Conservation (phyloP, 2,888 invertebrate genomes). For the Acanthosepion esculentum region DNA sequence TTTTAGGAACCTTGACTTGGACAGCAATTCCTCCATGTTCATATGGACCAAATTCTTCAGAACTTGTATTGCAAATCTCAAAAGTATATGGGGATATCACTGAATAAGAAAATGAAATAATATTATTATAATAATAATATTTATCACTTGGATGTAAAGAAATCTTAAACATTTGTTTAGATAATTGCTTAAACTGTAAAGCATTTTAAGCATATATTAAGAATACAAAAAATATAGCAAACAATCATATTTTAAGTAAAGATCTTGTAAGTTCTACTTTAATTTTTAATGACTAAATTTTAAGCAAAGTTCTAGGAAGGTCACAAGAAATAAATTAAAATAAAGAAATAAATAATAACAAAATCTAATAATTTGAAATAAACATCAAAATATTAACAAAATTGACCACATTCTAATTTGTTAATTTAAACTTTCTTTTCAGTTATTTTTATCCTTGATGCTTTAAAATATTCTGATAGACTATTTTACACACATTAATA, state of each 20-base stretch:
- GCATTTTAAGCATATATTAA: neutral
- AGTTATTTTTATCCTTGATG: too few relatives aligned
- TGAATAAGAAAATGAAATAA: conserved; percentile 55
- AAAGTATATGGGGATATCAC: conserved; percentile 71
- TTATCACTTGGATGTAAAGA: neutral
- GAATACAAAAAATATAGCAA: neutral
- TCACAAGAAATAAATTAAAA: too few relatives aligned
- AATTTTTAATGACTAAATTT: too few relatives aligned
- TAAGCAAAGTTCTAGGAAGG: too few relatives aligned
- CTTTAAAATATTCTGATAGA: too few relatives aligned
- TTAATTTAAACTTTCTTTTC: too few relatives aligned
- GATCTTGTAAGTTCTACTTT: too few relatives aligned
- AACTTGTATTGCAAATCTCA: conserved; percentile 72
- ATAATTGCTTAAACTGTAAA: neutral
- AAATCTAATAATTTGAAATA: too few relatives aligned
- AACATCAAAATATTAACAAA: too few relatives aligned
- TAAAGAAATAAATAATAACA: too few relatives aligned
- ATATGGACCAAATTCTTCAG: conserved; percentile 64
- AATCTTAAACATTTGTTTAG: neutral
- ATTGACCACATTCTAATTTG: too few relatives aligned
- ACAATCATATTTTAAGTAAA: neutral
- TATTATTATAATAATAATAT: neutral
- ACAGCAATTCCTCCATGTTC: conserved; percentile 70
- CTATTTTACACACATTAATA: too few relatives aligned
- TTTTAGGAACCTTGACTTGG: conserved; percentile 69